Base-by-base conservation (phyloP, 2,888 invertebrate species). In the Andrena trimmerana region DNA sequence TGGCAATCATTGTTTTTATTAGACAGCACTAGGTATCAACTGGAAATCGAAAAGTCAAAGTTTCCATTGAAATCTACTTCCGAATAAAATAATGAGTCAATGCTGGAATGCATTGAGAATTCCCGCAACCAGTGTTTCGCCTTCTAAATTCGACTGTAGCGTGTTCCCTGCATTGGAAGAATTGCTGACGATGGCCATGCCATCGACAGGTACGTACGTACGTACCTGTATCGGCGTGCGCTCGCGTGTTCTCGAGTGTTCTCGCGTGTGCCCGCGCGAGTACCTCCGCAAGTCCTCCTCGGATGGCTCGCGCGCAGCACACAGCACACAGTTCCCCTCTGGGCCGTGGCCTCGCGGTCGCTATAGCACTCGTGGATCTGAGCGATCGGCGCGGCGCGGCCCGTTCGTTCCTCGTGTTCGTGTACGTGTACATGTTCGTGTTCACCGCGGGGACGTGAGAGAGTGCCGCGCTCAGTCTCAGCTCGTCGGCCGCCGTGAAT, bases 401-500 rank as follows among this genome's bases (percentile, higher is more conserved):
- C 24, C 57, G 57, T 4, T 57, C 57, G 66, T 74, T 77, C 73
- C 74, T 42, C 42, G 42, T 42, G 42, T 1, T 42, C 42, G 42
- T 42, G 16, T 42, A 42, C 42, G 42, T 16, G 42, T 42, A 5
- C 42, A 42, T 5, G 42, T 16, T 42, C 42, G 42, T 16, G 42
- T 42, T 42, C 42, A 68, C 33, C 84, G 81, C 50, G 75, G 76
- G 74, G 65, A 75, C 74, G 67, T 69, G 75, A 57, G 57, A 57
- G 57, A 24, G 63, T 27, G 36, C 59, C 59, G 68, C 74, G 69
- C 72, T 88, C 90, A 89, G 89, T 89, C 90, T 90, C 80, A 81
- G 75, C 87, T 87, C 87, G 89, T 81, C 89, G 79, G 90, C 86
- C 86, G 90, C 83, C 81, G 84, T 78, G 87, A 71, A 81, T 86